Base-by-base conservation (phyloP, 2,113 vertebrate species). In the Amphiprion ocellaris region DNA sequence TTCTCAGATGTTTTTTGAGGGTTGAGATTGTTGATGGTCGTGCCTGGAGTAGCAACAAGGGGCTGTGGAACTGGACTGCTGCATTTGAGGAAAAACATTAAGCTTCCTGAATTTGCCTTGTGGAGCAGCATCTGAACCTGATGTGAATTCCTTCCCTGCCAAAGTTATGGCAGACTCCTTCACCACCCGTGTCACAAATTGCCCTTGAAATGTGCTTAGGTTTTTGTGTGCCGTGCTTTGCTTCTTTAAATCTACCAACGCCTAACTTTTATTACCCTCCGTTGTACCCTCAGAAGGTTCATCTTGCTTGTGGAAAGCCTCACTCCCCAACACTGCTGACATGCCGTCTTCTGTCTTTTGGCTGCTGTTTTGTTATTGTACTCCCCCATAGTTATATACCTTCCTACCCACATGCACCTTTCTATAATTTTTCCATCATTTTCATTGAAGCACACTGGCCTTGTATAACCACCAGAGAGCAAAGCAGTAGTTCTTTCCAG, bases 121-220 rank as follows among this genome's bases (percentile, higher is more conserved):
- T 84, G 82, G 77, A 87, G 66, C 69, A 68, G 78, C 80, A 67
- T 81, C 52, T 85, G 75, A 90, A 87, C 68, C 86, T 94, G 85
- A 89, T 89, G 82, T 89, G 65, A 91, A 91, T 89, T 87, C 76
- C 84, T 91, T 87, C 37, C 58, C 74, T 61, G 77, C 63, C 74
- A 91, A 79, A 89, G 85, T 65, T 77, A 74, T 81, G 60, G 44
- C 3, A 0, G 30, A 76, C 23, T 4, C 81, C 67, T 71, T 75
- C 55, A 81, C 62, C 70, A 77, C 79, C 47, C 54, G 19, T 61
- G 86, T 84, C 62, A 58, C 55, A 63, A 79, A 70, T 66, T 54
- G 59, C 56, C 23, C 53, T 56, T 71, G 5, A 69, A 73, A 68
- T 65, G 69, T 69, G 67, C 70, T 80, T 68, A 52, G 54, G 10